Evolutionary conservation across 2,113 vertebrate species (phyloP), one percentile per base, ranked within the genome.

Genomic region (Felis chaus): DNA sequence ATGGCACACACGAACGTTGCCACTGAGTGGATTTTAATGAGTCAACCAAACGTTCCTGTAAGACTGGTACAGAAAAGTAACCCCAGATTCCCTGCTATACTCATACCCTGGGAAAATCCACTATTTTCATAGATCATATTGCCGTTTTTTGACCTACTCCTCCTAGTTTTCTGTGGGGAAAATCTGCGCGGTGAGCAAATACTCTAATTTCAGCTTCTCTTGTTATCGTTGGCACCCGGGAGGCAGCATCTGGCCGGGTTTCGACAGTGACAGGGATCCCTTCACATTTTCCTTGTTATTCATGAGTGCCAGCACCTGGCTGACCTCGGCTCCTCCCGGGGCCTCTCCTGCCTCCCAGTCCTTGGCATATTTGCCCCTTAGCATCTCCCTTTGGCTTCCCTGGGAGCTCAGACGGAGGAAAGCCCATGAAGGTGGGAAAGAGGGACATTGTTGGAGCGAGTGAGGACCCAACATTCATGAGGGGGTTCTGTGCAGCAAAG

Each of bases 161-260:
- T 94, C 27, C 61, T 97, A 3, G 84, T 94, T 98, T 94, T 41
- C 80, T 71, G 65, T 86, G 82, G 89, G 93, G 65, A 93, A 94
- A 97, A 91, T 31, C 95, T 93, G 16, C 21, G 18, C 76, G 36
- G 87, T 97, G 83, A 98, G 88, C 87, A 97, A 92, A 96, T 31
- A 15, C 45, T 88, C 36, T 91, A 45, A 94, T 94, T 97, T 73
- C 95, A 91, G 36, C 94, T 5, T 36, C 36, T 61, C 36, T 65
- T 97, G 39, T 97, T 97, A 55, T 96, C 39, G 2, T 97, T 98
- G 97, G 97, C 98, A 96, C 66, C 71, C 90, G 13, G 3, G 69
- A 5, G 16, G 50, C 63, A 31, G 65, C 3, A 21, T 68, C 74
- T 97, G 97, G 95, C 90, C 74, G 33, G 13, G 6, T 66, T 82